A percentile compares a stretch with the other conserved stretches of the same genome.
Conservation (phyloP, 2,797 vertebrate genomes). For the Myotis planiceps region DNA sequence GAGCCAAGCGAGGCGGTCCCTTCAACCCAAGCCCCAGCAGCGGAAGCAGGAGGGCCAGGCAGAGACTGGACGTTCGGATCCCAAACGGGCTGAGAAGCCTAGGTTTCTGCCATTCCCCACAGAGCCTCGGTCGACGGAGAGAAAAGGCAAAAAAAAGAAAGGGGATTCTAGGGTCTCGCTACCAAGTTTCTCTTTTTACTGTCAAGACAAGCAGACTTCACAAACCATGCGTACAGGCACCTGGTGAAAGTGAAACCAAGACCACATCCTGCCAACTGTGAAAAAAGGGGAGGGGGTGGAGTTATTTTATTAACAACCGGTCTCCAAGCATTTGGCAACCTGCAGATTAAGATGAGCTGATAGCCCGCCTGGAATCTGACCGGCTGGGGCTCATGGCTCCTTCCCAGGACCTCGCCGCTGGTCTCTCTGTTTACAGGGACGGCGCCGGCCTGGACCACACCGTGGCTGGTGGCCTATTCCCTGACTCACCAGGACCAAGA, state of each 20-base stretch:
- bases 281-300: accelerated
- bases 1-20: neutral
- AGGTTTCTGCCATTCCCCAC: accelerated
- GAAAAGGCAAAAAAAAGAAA: neutral
- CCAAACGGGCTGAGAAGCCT: neutral
- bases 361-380: neutral
- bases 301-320: neutral
- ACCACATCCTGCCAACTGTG: neutral
- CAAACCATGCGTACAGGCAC: neutral
- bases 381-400: neutral
- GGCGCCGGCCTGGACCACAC: accelerated
- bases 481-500: neutral
- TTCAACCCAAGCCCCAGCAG: accelerated
- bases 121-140: neutral
- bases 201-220: neutral
- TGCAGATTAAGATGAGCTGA: neutral
- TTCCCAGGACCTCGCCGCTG: neutral
- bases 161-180: accelerated
- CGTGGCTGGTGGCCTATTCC: neutral
- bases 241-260: neutral
- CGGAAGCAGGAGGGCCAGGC: neutral
- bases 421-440: neutral
- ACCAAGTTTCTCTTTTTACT: neutral
- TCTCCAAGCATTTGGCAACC: neutral
- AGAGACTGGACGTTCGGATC: accelerated